Percentiles rank a stretch among this genome's conserved stretches.
Evolutionary conservation across 2,888 invertebrate genomes (phyloP).

Genomic region (Apamea sordens): DNA sequence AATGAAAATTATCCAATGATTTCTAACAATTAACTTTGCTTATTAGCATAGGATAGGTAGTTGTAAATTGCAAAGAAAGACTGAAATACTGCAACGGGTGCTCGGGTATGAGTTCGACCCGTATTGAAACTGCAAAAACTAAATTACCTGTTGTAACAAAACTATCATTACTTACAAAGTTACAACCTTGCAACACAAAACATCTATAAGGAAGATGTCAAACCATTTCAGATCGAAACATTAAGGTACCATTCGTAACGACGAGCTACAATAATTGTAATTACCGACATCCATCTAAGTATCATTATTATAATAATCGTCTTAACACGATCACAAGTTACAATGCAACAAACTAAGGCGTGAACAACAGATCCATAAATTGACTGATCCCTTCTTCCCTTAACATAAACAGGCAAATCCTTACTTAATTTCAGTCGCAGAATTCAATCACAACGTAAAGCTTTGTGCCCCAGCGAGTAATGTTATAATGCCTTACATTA

Average conservation of each 20-base stretch:
- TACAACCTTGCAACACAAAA: conserved; percentile 12
- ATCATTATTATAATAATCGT: conserved; percentile 57
- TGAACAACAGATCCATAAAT: conserved; percentile 83
- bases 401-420: conserved; percentile 89
- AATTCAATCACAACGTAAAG: conserved; percentile 90
- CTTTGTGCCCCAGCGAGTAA: conserved; percentile 87
- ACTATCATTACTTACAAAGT: conserved; percentile 18
- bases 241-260: conserved; percentile 18
- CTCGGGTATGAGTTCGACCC: conserved; percentile 2
- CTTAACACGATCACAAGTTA: conserved; percentile 43
- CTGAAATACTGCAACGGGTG: neutral
- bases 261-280: conserved; percentile 37
- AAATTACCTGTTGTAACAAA: neutral
- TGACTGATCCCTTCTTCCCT: conserved; percentile 87
- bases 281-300: conserved; percentile 43
- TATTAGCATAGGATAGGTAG: conserved; percentile 15
- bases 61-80: conserved; percentile 13
- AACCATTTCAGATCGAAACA: conserved; percentile 31
- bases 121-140: conserved; percentile 2
- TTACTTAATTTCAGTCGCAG: conserved; percentile 90
- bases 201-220: conserved; percentile 24
- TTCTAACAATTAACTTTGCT: conserved; percentile 22
- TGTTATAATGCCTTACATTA: conserved; percentile 89
- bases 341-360: conserved; percentile 78
- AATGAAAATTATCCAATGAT: conserved; percentile 46